Evolutionary conservation across 2,888 invertebrate genomes (phyloP).

Genomic region (Callyntrura sp.): DNA sequence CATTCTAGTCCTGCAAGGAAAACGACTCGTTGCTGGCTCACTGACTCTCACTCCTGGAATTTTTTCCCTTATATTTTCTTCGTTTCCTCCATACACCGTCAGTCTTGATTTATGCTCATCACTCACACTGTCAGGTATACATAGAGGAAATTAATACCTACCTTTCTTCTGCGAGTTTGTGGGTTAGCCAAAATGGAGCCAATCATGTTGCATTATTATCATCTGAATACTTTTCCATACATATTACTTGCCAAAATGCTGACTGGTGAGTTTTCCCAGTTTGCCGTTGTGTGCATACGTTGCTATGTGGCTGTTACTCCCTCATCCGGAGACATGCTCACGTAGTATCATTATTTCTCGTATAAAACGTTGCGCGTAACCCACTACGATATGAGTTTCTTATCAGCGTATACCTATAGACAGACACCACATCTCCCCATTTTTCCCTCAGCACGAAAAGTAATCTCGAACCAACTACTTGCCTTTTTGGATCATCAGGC

Average conservation of each 20-base stretch:
- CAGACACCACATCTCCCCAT: neutral
- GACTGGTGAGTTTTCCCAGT: constrained; percentile 30
- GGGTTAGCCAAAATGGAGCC: constrained; percentile 76
- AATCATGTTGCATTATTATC: constrained; percentile 77
- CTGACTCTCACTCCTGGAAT: constrained; percentile 44
- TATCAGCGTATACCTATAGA: neutral
- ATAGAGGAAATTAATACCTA: constrained; percentile 81
- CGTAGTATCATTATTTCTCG: constrained; percentile 1
- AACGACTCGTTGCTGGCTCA: constrained; percentile 63
- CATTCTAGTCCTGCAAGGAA: neutral
- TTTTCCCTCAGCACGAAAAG: neutral
- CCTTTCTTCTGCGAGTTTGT: constrained; percentile 72
- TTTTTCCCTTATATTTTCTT: constrained; percentile 58
- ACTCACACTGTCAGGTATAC: constrained; percentile 83
- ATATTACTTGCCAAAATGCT: constrained; percentile 68
- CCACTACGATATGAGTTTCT: neutral
- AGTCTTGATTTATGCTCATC: constrained; percentile 84
- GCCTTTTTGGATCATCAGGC: constrained; percentile 3
- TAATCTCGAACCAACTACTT: neutral
- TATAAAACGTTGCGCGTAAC: neutral
- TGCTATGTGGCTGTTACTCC: neutral
- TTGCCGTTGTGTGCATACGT: constrained; percentile 19
- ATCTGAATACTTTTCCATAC: constrained; percentile 71
- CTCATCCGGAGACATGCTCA: constrained; percentile 34
- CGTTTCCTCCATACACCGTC: constrained; percentile 81